phyloP scores from a whole-genome alignment of 2,797 vertebrate genomes.

The Fratercula arctica region DNA sequence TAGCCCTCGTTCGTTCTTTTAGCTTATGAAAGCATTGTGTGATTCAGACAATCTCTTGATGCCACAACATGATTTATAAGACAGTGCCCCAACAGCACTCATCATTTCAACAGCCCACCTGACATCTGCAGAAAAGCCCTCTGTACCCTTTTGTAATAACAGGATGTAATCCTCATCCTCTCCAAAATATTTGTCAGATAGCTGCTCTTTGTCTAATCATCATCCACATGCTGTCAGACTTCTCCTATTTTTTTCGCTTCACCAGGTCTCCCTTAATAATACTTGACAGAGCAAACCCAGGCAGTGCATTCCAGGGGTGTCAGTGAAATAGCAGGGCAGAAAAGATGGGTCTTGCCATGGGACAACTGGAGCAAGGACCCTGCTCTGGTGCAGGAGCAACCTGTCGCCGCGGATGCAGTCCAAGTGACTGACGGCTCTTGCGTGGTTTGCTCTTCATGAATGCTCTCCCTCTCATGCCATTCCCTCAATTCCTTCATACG shows the following conservation, averaged over 20 bases:
- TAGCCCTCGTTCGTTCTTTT: neutral
- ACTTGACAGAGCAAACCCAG: neutral
- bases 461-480: neutral
- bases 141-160: neutral
- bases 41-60: neutral
- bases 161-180: neutral
- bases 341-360: neutral
- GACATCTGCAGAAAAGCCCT: neutral
- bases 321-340: neutral
- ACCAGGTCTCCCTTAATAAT: neutral
- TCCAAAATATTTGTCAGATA: neutral
- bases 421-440: neutral
- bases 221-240: neutral
- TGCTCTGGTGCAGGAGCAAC: rapidly evolving
- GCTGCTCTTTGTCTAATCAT: neutral
- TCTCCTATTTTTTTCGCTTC: neutral
- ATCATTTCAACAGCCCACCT: neutral
- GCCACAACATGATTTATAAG: neutral
- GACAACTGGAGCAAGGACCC: neutral
- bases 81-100: neutral
- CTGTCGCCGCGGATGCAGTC: rapidly evolving
- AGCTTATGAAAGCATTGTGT: neutral
- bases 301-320: rapidly evolving
- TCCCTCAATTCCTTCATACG: neutral
- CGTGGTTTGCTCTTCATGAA: rapidly evolving